Conservation (phyloP, 2,113 vertebrate species). For the Anolis carolinensis region DNA sequence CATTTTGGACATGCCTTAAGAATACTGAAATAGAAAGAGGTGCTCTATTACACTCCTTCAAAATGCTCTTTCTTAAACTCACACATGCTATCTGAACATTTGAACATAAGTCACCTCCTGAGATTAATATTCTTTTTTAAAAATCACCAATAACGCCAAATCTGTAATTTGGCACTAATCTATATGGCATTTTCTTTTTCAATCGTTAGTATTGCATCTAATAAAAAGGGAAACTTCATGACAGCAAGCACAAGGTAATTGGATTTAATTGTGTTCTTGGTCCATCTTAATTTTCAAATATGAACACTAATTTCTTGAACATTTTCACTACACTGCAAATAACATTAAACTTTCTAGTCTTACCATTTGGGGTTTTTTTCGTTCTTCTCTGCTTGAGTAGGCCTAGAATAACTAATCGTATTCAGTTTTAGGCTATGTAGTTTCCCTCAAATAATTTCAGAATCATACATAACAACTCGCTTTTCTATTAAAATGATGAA, state of each 20-base stretch:
- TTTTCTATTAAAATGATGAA: conserved; percentile 94
- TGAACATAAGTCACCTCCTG: not conserved
- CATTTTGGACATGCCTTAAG: not conserved
- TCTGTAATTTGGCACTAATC: not conserved
- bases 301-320: conserved; percentile 43
- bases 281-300: conserved; percentile 33
- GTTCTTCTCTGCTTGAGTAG: not conserved
- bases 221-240: conserved; percentile 1
- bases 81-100: not conserved
- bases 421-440: conserved; percentile 76
- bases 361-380: conserved; percentile 11
- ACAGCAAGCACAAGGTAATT: not conserved
- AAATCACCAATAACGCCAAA: not conserved
- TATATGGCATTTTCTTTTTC: not conserved
- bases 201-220: not conserved
- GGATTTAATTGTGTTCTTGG: not conserved
- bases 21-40: not conserved
- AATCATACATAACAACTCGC: conserved; percentile 85
- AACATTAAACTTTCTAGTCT: conserved; percentile 61
- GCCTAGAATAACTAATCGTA: conserved; percentile 67
- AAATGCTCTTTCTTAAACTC: not conserved
- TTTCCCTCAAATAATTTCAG: conserved; percentile 77
- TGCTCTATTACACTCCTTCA: not conserved
- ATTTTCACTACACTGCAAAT: conserved; percentile 52
- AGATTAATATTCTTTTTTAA: not conserved